Evolutionary conservation across 2,113 vertebrate species (phyloP).

Genomic region (Eurystomus gularis): DNA sequence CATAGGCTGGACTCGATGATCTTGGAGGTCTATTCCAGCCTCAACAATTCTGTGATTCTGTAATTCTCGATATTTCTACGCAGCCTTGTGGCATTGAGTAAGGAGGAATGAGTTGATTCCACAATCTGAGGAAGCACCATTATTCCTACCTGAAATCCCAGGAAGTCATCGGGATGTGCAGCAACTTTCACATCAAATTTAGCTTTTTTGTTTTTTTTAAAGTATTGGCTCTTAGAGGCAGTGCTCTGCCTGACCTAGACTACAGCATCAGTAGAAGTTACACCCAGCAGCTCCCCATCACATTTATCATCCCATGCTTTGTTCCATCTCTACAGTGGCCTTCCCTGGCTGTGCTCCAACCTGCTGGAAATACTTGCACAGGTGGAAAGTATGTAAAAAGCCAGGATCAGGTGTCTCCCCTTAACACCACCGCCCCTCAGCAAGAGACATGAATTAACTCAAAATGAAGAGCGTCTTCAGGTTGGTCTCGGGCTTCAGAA

Average conservation of each 20-base stretch:
- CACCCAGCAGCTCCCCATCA: background rate
- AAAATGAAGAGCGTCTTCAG: background rate
- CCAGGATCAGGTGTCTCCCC: background rate
- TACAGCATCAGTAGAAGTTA: accelerated
- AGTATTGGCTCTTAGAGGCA: background rate
- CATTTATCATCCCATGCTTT: background rate
- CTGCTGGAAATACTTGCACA: background rate
- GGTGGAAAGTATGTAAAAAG: background rate
- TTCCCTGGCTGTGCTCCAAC: background rate
- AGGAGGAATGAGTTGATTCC: too few species aligned
- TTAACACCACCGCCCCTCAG: background rate
- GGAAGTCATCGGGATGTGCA: background rate
- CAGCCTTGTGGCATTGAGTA: too few species aligned
- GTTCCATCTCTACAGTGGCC: background rate
- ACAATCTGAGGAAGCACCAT: too few species aligned
- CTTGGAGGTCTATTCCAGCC: too few species aligned
- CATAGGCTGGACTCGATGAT: too few species aligned
- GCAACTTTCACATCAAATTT: background rate
- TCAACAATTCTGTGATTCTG: too few species aligned
- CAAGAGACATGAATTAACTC: background rate
- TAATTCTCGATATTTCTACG: too few species aligned
- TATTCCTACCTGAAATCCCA: background rate
- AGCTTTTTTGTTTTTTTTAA: background rate
- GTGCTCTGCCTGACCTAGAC: background rate
- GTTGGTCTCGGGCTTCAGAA: background rate